Evolutionary conservation across 2,797 vertebrate species (phyloP).

Genomic region (Hemitrygon akajei): DNA sequence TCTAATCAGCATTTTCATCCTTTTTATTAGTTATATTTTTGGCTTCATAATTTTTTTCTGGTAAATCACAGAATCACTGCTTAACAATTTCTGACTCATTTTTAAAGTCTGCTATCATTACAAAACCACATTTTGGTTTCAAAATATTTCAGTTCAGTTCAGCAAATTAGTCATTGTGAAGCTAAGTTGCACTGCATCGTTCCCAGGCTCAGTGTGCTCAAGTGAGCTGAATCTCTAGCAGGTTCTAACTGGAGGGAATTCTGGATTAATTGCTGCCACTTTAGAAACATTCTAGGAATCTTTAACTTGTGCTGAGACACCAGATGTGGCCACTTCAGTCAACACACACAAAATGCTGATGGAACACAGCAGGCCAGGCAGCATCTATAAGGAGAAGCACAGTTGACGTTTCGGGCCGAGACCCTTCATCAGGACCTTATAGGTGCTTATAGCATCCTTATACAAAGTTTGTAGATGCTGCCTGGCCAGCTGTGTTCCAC

Average conservation of each 20-base stretch:
- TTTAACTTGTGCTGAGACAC: no score
- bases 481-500: no score
- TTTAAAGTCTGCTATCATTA: not conserved
- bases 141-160: not conserved
- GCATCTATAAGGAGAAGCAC: no score
- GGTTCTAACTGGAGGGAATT: not conserved
- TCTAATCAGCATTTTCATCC: not conserved
- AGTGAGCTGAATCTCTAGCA: not conserved
- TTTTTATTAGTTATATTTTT: not conserved
- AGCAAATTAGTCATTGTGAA: not conserved
- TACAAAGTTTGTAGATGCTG: no score
- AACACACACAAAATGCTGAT: no score
- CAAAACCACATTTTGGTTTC: not conserved
- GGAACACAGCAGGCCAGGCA: no score
- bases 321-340: no score
- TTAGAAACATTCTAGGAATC: no score
- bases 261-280: no score
- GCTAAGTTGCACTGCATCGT: not conserved
- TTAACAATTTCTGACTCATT: constrained; percentile 5
- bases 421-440: no score
- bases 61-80: not conserved
- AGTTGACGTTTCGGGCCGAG: no score
- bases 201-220: not conserved
- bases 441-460: no score
- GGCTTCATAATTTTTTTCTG: not conserved